phyloP scores from a whole-genome alignment of 2,888 invertebrate species.

The Diogma glabrata region DNA sequence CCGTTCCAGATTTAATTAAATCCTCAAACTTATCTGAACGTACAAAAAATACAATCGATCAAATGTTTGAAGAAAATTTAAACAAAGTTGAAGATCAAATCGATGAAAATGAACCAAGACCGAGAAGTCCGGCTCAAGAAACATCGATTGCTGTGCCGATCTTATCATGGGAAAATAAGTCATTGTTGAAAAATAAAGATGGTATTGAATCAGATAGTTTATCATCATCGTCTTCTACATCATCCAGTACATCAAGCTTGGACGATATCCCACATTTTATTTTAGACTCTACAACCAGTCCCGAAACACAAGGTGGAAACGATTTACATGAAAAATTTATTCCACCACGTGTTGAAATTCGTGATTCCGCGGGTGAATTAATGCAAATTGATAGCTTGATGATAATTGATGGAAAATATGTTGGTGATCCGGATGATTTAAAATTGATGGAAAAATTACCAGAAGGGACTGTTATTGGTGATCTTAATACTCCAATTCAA shows the following conservation, averaged over 20 bases:
- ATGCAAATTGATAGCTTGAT: conserved; percentile 49
- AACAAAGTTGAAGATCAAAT: conserved; percentile 13
- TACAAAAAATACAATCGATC: conserved; percentile 14
- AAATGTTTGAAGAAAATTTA: conserved; percentile 13
- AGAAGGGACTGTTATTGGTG: conserved; percentile 26
- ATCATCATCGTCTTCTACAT: conserved; percentile 22
- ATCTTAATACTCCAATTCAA: neutral
- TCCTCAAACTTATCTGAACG: neutral
- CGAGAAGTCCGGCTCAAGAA: conserved; percentile 51
- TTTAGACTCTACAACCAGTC: conserved; percentile 36
- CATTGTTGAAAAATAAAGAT: conserved; percentile 28
- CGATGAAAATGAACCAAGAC: conserved; percentile 27
- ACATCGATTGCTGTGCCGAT: conserved; percentile 52
- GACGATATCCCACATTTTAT: conserved; percentile 37
- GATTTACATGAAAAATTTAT: conserved; percentile 24
- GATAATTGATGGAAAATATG: conserved; percentile 39
- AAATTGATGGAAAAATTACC: conserved; percentile 32
- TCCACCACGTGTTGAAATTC: conserved; percentile 61
- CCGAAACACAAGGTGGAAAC: conserved; percentile 29
- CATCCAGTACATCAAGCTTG: conserved; percentile 38
- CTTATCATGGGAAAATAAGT: conserved; percentile 32
- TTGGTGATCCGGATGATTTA: conserved; percentile 37
- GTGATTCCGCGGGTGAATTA: conserved; percentile 56
- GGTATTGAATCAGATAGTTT: conserved; percentile 47
- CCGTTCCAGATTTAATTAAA: conserved; percentile 32